These are phyloP conservation scores for Labia minor DNA, from an alignment of 2,888 invertebrate genomes.

Conservation along the genomic window DNA sequence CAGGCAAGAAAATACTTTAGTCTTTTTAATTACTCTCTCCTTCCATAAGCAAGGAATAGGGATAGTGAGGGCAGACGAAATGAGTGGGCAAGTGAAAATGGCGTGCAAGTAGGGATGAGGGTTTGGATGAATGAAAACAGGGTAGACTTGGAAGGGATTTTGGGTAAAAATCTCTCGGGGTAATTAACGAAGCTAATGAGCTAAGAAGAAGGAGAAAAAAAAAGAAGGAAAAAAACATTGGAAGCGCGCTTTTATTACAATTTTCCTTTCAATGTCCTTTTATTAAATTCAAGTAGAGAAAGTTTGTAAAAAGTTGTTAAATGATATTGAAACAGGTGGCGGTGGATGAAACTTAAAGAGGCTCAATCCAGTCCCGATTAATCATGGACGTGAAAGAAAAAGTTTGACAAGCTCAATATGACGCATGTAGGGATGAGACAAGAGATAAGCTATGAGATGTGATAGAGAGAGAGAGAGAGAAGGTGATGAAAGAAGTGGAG, in stretches of 20 bases:
- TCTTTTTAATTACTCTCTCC: too few relatives aligned
- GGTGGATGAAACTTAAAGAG: constrained; percentile 5
- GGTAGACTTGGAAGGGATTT: not conserved
- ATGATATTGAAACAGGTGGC: constrained; percentile 4
- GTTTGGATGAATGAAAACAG: too few relatives aligned
- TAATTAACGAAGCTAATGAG: constrained; percentile 7
- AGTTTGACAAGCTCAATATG: not conserved
- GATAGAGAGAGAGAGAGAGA: too few relatives aligned
- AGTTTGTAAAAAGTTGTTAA: constrained; percentile 13
- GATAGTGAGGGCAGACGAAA: too few relatives aligned
- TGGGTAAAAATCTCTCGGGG: not conserved
- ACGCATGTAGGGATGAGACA: too few relatives aligned
- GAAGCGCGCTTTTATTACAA: not conserved
- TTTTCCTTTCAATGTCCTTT: constrained; percentile 8
- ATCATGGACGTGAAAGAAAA: not conserved
- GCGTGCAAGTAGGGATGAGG: too few relatives aligned
- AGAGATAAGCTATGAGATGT: too few relatives aligned
- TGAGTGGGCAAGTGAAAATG: too few relatives aligned
- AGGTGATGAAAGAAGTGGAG: too few relatives aligned
- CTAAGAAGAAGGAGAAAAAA: not conserved
- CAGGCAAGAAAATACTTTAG: too few relatives aligned
- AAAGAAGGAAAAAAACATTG: not conserved
- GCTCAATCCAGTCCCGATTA: not conserved
- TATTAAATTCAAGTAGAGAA: constrained; percentile 13
- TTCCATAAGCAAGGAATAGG: too few relatives aligned